Evolutionary conservation across 2,888 invertebrate genomes (phyloP), one percentile per base, ranked within the genome.

Genomic region (Pachycephus smyrnensis): DNA sequence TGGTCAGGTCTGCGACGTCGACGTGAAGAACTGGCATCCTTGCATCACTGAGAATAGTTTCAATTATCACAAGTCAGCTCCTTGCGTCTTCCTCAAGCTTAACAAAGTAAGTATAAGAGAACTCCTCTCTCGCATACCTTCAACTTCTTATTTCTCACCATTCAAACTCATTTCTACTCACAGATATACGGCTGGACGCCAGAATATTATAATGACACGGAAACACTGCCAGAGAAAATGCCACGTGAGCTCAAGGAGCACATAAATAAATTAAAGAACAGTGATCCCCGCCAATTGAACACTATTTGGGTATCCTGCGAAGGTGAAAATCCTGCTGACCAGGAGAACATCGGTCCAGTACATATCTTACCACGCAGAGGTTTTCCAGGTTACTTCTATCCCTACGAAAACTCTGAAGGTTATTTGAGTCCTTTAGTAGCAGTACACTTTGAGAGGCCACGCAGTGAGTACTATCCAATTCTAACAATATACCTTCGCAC

Each of bases 41-140:
- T 99, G 98, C 92, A 95, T 95, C 15, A 95, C 95, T 85, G 96
- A 96, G 83, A 96, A 97, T 88, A 94, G 95, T 86, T 99, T 96
- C 92, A 98, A 97, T 80, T 99, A 97, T 92, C 96, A 97, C 90
- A 95, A 96, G 89, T 98, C 98, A 71, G 95, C 96, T 32, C 99
- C 99, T 0, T 99, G 99, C 92, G 94, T 99, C 82, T 96, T 99
- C 90, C 93, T 99, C 78, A 99, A 99, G 91, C 93, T 99, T 69
- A 99, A 99, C 93, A 98, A 97, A 92, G 94, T 95, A 85, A 78
- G 74, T 76, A 68, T 15, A 15, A 76, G 15, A 69, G 15, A 6
- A 68, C 33, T 31, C 6, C 2, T 55, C 23, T 55, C 23, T 23
- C 23, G 23, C 55, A 9, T 23, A 32, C 35, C 74, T 23, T 30